Conservation (phyloP, 2,888 invertebrate genomes). For the Dastarcus helophoroides region DNA sequence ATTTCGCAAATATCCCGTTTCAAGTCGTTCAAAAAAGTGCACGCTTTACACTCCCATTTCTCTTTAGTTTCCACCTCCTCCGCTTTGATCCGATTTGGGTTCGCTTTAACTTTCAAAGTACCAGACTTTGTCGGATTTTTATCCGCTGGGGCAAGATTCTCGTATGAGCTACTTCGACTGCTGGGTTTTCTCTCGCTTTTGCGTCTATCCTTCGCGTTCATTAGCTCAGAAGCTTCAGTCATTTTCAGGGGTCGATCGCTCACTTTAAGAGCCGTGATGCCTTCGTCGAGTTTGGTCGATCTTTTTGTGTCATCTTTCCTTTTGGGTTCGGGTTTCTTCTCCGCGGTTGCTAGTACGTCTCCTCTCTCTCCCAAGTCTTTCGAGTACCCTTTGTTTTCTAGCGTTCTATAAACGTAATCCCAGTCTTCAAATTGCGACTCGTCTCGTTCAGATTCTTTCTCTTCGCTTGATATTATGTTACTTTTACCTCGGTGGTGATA, state of each 20-base stretch:
- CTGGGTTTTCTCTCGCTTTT: conserved; percentile 34
- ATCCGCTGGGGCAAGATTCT: conserved; percentile 26
- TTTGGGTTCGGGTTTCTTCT: conserved; percentile 37
- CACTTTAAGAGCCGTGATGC: conserved; percentile 42
- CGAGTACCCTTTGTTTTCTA: conserved; percentile 61
- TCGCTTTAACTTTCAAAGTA: conserved; percentile 27
- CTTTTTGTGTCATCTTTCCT: conserved; percentile 36
- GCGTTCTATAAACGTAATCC: conserved; percentile 69
- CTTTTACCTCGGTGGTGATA: conserved; percentile 10
- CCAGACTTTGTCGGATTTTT: conserved; percentile 7
- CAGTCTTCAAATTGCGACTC: conserved; percentile 50
- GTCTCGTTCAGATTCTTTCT: conserved; percentile 7
- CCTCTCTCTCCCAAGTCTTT: conserved; percentile 55
- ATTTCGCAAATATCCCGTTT: conserved; percentile 56
- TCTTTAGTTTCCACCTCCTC: conserved; percentile 15
- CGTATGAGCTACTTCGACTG: conserved; percentile 38
- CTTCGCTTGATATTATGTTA: conserved; percentile 3
- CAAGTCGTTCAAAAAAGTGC: conserved; percentile 55
- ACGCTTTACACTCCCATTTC: conserved; percentile 59
- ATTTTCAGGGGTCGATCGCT: conserved; percentile 42
- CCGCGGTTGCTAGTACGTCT: conserved; percentile 43
- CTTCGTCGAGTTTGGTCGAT: conserved; percentile 46
- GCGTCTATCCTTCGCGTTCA: conserved; percentile 25
- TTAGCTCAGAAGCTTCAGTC: conserved; percentile 41
- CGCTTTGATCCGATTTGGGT: conserved; percentile 23